A percentile compares a stretch with the other conserved stretches of the same genome.
phyloP scores from a whole-genome alignment of 2,888 invertebrate species.

The Deilephila porcellus region DNA sequence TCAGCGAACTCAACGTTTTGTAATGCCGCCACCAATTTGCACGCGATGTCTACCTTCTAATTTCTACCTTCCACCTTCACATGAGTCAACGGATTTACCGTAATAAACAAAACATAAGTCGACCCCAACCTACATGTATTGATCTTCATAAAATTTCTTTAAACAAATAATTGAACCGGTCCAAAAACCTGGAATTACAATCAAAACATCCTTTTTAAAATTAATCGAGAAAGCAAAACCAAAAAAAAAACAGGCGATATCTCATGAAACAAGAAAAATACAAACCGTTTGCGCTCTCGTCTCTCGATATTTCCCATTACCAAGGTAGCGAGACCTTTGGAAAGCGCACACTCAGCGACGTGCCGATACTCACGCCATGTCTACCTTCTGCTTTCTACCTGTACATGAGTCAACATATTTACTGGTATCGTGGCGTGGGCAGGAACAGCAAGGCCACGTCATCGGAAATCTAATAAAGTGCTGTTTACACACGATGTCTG shows the following conservation, averaged over 20 bases:
- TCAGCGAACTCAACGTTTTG: conserved; percentile 40
- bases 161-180: too few species aligned
- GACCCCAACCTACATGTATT: too few species aligned
- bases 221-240: not conserved
- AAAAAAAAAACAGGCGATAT: too few species aligned
- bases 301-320: conserved; percentile 19
- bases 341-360: conserved; percentile 37
- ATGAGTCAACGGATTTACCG: too few species aligned
- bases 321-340: conserved; percentile 36
- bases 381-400: not conserved
- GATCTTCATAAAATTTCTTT: too few species aligned
- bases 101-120: too few species aligned
- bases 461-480: conserved; percentile 7
- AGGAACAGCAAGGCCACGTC: conserved; percentile 15
- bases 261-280: not conserved
- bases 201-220: too few species aligned
- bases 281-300: not conserved
- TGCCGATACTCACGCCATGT: conserved; percentile 45
- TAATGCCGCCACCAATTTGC: conserved; percentile 39
- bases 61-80: not conserved
- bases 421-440: conserved; percentile 34
- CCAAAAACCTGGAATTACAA: too few species aligned
- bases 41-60: conserved; percentile 43
- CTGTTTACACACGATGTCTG: not conserved
- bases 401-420: conserved; percentile 37